Conservation (phyloP, 1,140 invertebrate genomes). For the Cheumatopsyche charites region DNA sequence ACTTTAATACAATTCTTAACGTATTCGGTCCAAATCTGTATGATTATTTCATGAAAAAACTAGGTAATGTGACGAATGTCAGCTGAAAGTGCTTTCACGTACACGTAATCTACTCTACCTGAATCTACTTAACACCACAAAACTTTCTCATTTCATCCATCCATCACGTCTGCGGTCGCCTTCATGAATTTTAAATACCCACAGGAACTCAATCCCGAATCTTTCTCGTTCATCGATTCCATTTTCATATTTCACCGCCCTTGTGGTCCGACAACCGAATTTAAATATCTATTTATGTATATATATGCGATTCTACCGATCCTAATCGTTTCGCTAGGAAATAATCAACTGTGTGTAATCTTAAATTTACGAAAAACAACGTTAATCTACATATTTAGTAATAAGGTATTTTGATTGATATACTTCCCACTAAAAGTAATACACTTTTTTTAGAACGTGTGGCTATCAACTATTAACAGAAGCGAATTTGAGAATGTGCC, state of each 20-base stretch:
- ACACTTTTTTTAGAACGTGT: background rate
- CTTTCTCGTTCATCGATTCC: constrained; percentile 14
- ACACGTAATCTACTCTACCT: constrained; percentile 24
- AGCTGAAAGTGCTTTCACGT: constrained; percentile 27
- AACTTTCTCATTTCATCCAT: constrained; percentile 38
- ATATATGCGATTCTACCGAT: background rate
- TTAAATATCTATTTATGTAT: background rate
- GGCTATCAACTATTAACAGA: background rate
- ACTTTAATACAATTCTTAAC: no score
- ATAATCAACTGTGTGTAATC: background rate
- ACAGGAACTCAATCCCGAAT: constrained; percentile 25
- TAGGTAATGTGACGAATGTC: background rate
- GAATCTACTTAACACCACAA: constrained; percentile 29
- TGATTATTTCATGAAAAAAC: no score
- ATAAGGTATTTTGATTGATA: background rate
- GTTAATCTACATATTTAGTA: background rate
- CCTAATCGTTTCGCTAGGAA: background rate
- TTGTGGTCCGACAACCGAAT: constrained; percentile 1
- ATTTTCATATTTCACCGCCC: constrained; percentile 20
- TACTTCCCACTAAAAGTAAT: background rate
- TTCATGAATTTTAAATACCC: constrained; percentile 36
- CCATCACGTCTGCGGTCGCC: constrained; percentile 33
- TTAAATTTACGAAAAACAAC: no score
- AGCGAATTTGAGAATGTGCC: background rate
- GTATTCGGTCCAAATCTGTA: no score